Evolutionary conservation across 2,113 vertebrate species (phyloP), one percentile per base, ranked within the genome.

Genomic region (Spea bombifrons): DNA sequence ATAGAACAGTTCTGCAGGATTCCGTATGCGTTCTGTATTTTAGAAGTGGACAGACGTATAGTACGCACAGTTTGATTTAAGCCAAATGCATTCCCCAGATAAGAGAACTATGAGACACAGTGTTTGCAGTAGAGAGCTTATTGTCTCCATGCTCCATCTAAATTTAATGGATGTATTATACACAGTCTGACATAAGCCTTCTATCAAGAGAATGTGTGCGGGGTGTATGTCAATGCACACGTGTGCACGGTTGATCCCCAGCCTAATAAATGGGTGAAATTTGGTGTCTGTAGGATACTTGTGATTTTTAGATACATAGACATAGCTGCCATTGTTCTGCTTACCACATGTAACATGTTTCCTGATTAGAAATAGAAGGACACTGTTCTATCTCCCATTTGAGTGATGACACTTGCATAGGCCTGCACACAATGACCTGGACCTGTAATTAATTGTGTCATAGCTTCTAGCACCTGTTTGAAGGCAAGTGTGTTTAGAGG

Each of bases 401-500:
- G 66, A 68, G 75, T 67, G 74, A 75, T 66, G 63, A 76, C 75
- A 76, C 44, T 68, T 55, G 47, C 44, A 67, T 30, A 45, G 66
- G 7, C 2, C 66, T 67, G 66, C 43, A 46, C 46, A 70, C 67
- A 70, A 45, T 70, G 67, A 47, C 46, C 30, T 68, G 15, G 44
- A 68, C 68, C 65, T 76, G 64, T 68, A 45, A 47, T 67, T 73
- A 47, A 49, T 74, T 48, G 45, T 48, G 17, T 66, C 16, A 15
- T 75, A 9, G 30, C 59, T 64, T 78, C 48, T 16, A 45, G 45
- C 69, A 78, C 17, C 67, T 70, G 67, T 52, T 45, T 71, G 75
- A 71, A 48, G 67, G 15, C 67, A 64, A 63, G 68, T 72, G 4
- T 72, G 69, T 76, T 55, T 30, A 57, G 81, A 84, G 78, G 83